Evolutionary conservation across 1,140 invertebrate species (phyloP).

Genomic region (Diachasma alloeum): DNA sequence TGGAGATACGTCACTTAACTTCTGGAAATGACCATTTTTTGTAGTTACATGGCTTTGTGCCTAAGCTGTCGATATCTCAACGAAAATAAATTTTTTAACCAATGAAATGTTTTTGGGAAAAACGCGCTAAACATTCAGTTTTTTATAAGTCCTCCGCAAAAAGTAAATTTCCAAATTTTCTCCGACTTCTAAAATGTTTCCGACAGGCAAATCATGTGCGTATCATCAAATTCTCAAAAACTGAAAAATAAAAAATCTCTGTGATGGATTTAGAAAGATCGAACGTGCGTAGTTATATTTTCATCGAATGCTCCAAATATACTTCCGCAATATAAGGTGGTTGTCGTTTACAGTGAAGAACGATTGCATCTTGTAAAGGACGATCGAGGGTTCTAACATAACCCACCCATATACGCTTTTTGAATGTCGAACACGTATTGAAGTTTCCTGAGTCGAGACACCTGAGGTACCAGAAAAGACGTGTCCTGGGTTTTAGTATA

Average conservation of each 20-base stretch:
- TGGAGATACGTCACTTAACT: too few relatives aligned
- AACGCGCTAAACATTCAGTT: too few relatives aligned
- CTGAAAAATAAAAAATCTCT: not conserved
- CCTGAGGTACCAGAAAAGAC: conserved; percentile 51
- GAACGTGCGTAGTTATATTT: conserved; percentile 5
- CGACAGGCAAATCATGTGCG: too few relatives aligned
- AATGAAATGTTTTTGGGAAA: too few relatives aligned
- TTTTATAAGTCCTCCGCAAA: too few relatives aligned
- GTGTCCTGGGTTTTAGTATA: conserved; percentile 28
- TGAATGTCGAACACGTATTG: conserved; percentile 64
- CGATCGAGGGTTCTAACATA: conserved; percentile 44
- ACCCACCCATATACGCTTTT: conserved; percentile 53
- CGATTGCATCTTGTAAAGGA: conserved; percentile 49
- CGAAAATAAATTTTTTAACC: too few relatives aligned
- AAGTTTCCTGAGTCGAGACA: conserved; percentile 59
- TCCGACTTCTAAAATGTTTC: too few relatives aligned
- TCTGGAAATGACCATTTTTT: too few relatives aligned
- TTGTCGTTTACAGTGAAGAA: conserved; percentile 52
- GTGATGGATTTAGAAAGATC: conserved; percentile 22
- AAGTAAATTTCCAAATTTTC: too few relatives aligned
- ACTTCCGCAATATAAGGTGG: conserved; percentile 47
- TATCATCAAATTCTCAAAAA: too few relatives aligned
- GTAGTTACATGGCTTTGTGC: too few relatives aligned
- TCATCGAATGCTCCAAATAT: conserved; percentile 54
- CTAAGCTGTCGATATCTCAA: too few relatives aligned